Conservation (phyloP, 2,797 vertebrate genomes). For the Euthynnus affinis region DNA sequence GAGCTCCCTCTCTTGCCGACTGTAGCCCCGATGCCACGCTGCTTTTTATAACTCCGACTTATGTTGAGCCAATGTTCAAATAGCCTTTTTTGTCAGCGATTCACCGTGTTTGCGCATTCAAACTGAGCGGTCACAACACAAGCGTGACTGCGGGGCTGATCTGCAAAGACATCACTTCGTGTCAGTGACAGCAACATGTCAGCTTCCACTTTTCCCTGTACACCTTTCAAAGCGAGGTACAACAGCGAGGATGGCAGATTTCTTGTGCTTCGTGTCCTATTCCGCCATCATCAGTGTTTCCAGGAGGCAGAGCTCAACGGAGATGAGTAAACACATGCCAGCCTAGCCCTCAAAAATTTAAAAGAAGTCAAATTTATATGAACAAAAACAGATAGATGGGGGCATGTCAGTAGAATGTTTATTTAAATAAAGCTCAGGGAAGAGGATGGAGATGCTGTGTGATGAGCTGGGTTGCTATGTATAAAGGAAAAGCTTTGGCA, state of each 20-base stretch:
- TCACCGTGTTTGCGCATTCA: constrained; percentile 57
- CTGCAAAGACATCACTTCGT: constrained; percentile 72
- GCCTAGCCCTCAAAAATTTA: constrained; percentile 45
- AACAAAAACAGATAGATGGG: constrained; percentile 43
- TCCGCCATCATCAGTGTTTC: constrained; percentile 54
- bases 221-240: constrained; percentile 64
- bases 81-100: constrained; percentile 73
- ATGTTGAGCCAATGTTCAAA: constrained; percentile 78
- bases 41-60: constrained; percentile 78
- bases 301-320: constrained; percentile 35
- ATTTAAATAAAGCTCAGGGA: constrained; percentile 49
- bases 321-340: constrained; percentile 40
- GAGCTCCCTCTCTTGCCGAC: constrained; percentile 57
- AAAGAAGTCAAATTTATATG: constrained; percentile 62
- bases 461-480: constrained; percentile 34
- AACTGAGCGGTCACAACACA: constrained; percentile 64
- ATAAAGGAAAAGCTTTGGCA: constrained; percentile 41
- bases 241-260: constrained; percentile 56
- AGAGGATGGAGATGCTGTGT: constrained; percentile 25
- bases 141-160: constrained; percentile 67
- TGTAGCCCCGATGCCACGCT: constrained; percentile 59
- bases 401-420: constrained; percentile 47
- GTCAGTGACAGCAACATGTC: constrained; percentile 70
- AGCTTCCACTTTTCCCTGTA: constrained; percentile 48
- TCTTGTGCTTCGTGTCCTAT: constrained; percentile 47